These are phyloP conservation scores for Megaustenia siamemsis DNA, from an alignment of 2,888 invertebrate genomes.

Conservation along the genomic window DNA sequence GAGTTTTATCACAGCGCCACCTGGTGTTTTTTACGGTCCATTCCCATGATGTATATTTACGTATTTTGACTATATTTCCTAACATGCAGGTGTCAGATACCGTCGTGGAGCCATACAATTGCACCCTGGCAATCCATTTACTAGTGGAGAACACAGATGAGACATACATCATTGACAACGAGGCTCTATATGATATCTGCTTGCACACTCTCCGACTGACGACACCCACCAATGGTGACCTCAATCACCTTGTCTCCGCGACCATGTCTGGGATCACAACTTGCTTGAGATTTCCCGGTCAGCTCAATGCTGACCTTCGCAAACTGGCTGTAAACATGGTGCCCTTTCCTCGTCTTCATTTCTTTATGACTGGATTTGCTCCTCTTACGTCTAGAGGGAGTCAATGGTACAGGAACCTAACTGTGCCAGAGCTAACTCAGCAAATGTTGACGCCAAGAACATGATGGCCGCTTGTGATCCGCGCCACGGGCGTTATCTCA, in stretches of 20 bases:
- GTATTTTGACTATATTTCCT: too few relatives aligned
- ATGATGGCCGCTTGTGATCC: conserved; percentile 99
- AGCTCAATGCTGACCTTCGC: conserved; percentile 59
- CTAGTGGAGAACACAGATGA: conserved; percentile 57
- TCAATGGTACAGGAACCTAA: conserved; percentile 78
- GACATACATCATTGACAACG: conserved; percentile 55
- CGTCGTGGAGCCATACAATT: conserved; percentile 53
- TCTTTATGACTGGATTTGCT: conserved; percentile 88
- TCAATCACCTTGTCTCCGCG: conserved; percentile 53
- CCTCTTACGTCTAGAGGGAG: conserved; percentile 78
- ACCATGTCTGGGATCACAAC: conserved; percentile 54
- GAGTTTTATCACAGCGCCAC: too few relatives aligned
- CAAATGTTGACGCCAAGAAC: conserved; percentile 96
- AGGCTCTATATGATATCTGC: conserved; percentile 56
- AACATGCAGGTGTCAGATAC: conserved; percentile 51
- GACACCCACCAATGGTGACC: conserved; percentile 55
- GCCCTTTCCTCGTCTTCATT: conserved; percentile 77
- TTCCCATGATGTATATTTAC: too few relatives aligned
- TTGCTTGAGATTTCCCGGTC: conserved; percentile 54
- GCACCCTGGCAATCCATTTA: conserved; percentile 50
- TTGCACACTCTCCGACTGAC: conserved; percentile 53
- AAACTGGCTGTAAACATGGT: conserved; percentile 73
- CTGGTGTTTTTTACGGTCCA: too few relatives aligned
- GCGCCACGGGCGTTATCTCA: conserved; percentile 89
- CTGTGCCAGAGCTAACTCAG: conserved; percentile 78